Evolutionary conservation across 2,113 vertebrate genomes (phyloP).

Genomic region (Irena cyanogastra): DNA sequence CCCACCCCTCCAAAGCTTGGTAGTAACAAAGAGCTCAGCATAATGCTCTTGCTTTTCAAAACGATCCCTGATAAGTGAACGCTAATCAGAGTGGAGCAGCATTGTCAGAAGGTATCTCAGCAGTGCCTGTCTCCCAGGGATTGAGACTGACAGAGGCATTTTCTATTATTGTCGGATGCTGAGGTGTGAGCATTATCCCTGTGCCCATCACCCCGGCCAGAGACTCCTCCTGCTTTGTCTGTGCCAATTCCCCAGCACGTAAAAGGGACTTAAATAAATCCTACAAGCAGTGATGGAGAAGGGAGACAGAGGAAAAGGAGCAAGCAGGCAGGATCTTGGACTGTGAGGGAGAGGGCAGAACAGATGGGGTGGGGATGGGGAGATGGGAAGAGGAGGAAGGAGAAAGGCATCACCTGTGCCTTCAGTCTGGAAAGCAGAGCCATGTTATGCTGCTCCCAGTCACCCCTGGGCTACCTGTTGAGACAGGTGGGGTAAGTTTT

Average conservation of each 20-base stretch:
- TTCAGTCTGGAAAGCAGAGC: background rate
- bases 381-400: background rate
- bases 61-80: conserved; percentile 32
- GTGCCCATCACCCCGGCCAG: background rate
- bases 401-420: background rate
- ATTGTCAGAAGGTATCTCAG: conserved; percentile 60
- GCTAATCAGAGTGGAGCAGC: conserved; percentile 56
- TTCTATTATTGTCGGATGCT: conserved; percentile 43
- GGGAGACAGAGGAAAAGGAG: background rate
- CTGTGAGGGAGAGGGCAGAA: background rate
- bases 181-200: conserved; percentile 48
- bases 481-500: background rate
- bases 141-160: conserved; percentile 60
- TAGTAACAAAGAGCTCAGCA: conserved; percentile 49
- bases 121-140: background rate
- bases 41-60: conserved; percentile 55
- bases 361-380: background rate
- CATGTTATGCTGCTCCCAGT: background rate
- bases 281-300: background rate
- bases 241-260: background rate
- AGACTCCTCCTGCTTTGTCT: background rate
- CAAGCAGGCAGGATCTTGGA: background rate
- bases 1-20: background rate
- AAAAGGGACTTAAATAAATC: background rate
- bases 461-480: background rate